These are phyloP conservation scores for Amiota minor DNA, from an alignment of 2,888 invertebrate species.

Conservation along the genomic window DNA sequence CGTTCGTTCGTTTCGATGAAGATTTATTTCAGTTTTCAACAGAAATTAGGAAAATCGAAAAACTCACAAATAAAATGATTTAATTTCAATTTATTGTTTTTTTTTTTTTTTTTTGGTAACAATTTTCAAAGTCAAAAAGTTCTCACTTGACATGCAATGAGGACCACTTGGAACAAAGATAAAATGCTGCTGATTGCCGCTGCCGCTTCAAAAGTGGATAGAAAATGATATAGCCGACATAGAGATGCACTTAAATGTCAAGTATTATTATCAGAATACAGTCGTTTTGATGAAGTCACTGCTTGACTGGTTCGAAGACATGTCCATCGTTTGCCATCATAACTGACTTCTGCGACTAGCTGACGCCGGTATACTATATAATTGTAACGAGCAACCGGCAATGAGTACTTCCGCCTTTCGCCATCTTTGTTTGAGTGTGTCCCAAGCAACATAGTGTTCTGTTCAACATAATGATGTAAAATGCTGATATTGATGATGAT, in stretches of 20 bases:
- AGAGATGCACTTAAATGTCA: constrained; percentile 33
- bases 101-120: neutral
- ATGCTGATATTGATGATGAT: constrained; percentile 5
- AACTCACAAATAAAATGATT: neutral
- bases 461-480: neutral
- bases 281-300: constrained; percentile 41
- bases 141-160: constrained; percentile 7
- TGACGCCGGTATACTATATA: constrained; percentile 42
- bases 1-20: too few species aligned
- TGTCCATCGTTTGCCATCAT: constrained; percentile 24
- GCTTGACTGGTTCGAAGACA: constrained; percentile 15
- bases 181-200: constrained; percentile 22
- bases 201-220: neutral
- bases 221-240: constrained; percentile 17
- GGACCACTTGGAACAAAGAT: constrained; percentile 16
- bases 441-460: neutral
- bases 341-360: constrained; percentile 43
- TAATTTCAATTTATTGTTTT: neutral
- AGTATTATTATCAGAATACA: constrained; percentile 47
- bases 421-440: constrained; percentile 38
- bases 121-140: constrained; percentile 26
- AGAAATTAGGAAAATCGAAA: too few species aligned
- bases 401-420: constrained; percentile 61
- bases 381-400: constrained; percentile 42
- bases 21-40: too few species aligned